These are phyloP conservation scores for Halcyon chelicuti DNA, from an alignment of 2,797 vertebrate species.

Conservation along the genomic window DNA sequence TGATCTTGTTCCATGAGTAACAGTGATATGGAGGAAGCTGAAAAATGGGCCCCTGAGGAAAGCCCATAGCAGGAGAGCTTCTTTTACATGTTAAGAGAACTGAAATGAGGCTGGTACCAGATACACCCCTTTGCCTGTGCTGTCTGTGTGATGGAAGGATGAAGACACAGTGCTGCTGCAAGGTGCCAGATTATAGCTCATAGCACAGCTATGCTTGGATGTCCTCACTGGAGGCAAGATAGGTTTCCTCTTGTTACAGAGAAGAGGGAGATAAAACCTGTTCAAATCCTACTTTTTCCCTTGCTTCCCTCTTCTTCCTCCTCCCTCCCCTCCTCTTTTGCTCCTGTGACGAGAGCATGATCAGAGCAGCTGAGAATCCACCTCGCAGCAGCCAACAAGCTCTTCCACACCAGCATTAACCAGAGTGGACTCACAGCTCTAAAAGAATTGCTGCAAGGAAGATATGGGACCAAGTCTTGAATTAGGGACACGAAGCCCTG, in stretches of 20 bases:
- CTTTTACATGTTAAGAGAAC: not conserved
- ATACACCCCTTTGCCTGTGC: not conserved
- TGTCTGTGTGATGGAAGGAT: not conserved
- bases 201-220: not conserved
- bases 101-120: not conserved
- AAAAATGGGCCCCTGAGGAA: not conserved
- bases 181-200: not conserved
- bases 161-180: not conserved
- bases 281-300: not conserved
- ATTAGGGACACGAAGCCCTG: not conserved
- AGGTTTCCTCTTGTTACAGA: not conserved
- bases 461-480: rapidly evolving
- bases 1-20: not conserved
- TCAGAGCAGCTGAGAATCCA: not conserved
- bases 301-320: not conserved
- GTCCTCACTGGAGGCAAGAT: not conserved
- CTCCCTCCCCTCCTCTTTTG: not conserved
- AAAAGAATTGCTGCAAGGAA: not conserved
- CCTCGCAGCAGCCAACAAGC: not conserved
- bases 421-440: not conserved
- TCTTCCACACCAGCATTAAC: rapidly evolving
- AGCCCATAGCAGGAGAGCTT: not conserved
- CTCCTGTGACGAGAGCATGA: not conserved
- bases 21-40: not conserved
- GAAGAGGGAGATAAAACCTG: not conserved